Evolutionary conservation across 2,888 invertebrate genomes (phyloP).

Genomic region (Cosmorhoe ocellata): DNA sequence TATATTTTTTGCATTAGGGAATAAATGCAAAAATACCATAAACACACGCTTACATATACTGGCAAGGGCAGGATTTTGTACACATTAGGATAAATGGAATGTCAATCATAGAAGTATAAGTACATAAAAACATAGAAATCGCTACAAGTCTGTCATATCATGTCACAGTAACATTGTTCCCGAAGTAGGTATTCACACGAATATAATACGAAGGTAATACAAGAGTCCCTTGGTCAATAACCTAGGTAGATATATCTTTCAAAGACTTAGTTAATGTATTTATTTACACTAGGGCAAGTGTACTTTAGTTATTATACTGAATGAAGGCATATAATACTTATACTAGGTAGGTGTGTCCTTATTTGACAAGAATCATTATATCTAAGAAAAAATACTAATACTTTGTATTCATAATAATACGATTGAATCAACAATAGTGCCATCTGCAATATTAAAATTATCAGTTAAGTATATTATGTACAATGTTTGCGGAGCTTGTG

Average conservation of each 20-base stretch:
- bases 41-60: slow-evolving; percentile 22
- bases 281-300: slow-evolving; percentile 12
- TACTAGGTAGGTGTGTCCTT: slow-evolving; percentile 2
- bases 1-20: background rate
- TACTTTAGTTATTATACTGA: slow-evolving; percentile 14
- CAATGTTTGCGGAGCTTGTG: too few relatives aligned
- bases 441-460: background rate
- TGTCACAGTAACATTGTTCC: slow-evolving; percentile 64
- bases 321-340: slow-evolving; percentile 12
- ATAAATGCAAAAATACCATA: slow-evolving; percentile 3
- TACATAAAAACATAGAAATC: slow-evolving; percentile 51
- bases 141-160: slow-evolving; percentile 47
- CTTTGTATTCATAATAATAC: background rate
- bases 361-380: slow-evolving; percentile 6
- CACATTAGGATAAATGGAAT: slow-evolving; percentile 62
- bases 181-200: slow-evolving; percentile 43
- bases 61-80: slow-evolving; percentile 46
- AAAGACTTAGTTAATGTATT: background rate
- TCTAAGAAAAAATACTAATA: slow-evolving; percentile 8
- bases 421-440: slow-evolving; percentile 1
- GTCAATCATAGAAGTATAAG: slow-evolving; percentile 51
- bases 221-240: slow-evolving; percentile 7
- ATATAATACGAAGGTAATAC: slow-evolving; percentile 22
- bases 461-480: too few relatives aligned
- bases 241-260: background rate